A percentile compares a stretch with the other conserved stretches of the same genome.
phyloP scores from a whole-genome alignment of 2,113 vertebrate genomes.

The Indri indri region DNA sequence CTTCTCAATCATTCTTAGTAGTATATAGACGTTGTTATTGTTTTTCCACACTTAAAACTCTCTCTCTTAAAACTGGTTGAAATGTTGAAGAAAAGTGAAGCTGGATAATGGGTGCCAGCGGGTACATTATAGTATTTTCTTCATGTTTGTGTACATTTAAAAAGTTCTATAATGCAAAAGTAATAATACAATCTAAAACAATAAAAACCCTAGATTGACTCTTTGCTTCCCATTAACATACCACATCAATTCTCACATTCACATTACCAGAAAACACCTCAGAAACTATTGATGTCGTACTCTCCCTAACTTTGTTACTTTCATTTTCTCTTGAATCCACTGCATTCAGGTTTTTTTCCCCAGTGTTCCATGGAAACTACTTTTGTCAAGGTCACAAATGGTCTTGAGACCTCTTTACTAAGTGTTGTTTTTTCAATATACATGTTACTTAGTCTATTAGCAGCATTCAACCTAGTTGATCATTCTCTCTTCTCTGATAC shows the following conservation, averaged over 20 bases:
- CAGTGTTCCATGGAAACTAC: background rate
- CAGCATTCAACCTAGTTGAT: background rate
- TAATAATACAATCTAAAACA: background rate
- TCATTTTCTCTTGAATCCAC: background rate
- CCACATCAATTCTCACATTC: background rate
- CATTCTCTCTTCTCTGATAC: background rate
- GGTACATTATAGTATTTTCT: background rate
- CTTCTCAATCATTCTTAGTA: background rate
- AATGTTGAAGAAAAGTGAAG: background rate
- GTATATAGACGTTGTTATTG: background rate
- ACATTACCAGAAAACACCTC: background rate
- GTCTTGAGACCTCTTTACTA: background rate
- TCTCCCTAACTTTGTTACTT: background rate
- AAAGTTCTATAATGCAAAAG: background rate
- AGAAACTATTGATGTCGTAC: background rate
- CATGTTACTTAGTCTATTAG: background rate
- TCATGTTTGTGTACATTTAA: background rate
- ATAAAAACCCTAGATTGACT: background rate
- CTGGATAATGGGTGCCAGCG: background rate
- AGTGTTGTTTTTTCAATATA: background rate
- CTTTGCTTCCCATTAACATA: background rate
- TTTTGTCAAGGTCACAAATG: background rate
- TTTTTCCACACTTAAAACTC: background rate
- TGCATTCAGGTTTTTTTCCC: background rate
- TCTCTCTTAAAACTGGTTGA: background rate